These are phyloP conservation scores for Hemaris fuciformis DNA, from an alignment of 2,888 invertebrate species.

Conservation along the genomic window DNA sequence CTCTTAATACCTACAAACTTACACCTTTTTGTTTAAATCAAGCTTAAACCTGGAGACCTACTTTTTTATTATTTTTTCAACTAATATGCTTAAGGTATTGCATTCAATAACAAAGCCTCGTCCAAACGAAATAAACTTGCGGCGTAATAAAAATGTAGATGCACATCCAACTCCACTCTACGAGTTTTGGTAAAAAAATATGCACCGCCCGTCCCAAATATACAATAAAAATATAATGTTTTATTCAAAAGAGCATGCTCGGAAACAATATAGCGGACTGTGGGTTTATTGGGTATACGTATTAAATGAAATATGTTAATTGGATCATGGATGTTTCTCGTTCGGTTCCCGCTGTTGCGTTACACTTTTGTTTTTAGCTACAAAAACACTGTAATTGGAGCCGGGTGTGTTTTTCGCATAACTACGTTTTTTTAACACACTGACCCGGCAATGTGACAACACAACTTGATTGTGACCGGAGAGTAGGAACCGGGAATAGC, in stretches of 20 bases:
- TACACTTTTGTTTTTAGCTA: neutral
- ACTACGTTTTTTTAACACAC: neutral
- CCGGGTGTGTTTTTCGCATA: neutral
- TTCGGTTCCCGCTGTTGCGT: neutral
- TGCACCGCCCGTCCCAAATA: slow-evolving; percentile 65
- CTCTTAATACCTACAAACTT: too few species aligned
- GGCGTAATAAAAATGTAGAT: slow-evolving; percentile 70
- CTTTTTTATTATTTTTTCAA: too few species aligned
- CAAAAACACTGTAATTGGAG: neutral
- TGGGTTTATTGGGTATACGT: slow-evolving; percentile 54
- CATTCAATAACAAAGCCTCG: neutral
- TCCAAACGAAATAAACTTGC: slow-evolving; percentile 2
- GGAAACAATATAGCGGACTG: slow-evolving; percentile 64
- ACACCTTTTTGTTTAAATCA: too few species aligned
- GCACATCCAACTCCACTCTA: slow-evolving; percentile 56
- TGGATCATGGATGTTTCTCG: slow-evolving; percentile 22
- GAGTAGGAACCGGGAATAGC: too few species aligned
- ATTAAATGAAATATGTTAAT: slow-evolving; percentile 44
- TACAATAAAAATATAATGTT: slow-evolving; percentile 69
- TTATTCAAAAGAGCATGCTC: slow-evolving; percentile 65
- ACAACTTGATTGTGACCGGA: too few species aligned
- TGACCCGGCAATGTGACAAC: too few species aligned
- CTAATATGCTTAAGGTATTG: neutral
- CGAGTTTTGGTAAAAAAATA: slow-evolving; percentile 56
- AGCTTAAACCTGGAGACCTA: too few species aligned